Conservation (phyloP, 2,113 vertebrate species). For the Paraplagusia blochii region DNA sequence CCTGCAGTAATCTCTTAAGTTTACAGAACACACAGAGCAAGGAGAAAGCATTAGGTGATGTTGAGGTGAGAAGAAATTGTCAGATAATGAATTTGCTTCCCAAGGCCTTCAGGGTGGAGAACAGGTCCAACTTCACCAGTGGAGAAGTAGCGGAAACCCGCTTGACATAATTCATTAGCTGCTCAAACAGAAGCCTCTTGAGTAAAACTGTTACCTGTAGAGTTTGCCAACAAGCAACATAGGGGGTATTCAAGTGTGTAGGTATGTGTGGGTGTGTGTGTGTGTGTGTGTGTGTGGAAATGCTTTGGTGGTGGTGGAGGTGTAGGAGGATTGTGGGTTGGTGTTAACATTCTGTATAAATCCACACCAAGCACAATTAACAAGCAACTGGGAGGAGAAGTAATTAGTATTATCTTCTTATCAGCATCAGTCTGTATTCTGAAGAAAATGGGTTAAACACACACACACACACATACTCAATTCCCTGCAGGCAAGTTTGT, state of each 20-base stretch:
- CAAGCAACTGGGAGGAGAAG: slow-evolving; percentile 80
- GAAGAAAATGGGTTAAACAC: slow-evolving; percentile 65
- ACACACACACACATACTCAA: slow-evolving; percentile 57
- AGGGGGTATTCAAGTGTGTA: slow-evolving; percentile 33
- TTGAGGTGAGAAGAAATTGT: no score
- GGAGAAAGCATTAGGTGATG: no score
- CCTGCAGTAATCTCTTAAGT: no score
- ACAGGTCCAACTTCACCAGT: background rate
- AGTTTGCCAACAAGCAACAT: slow-evolving; percentile 65
- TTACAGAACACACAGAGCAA: no score
- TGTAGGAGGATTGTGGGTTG: background rate
- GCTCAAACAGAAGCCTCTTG: slow-evolving; percentile 59
- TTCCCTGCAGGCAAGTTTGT: slow-evolving; percentile 72
- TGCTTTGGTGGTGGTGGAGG: background rate
- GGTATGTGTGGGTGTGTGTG: slow-evolving; percentile 23
- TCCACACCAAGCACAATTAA: slow-evolving; percentile 77
- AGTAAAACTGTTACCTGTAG: slow-evolving; percentile 71
- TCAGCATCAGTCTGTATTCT: slow-evolving; percentile 64
- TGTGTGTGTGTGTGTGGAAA: slow-evolving; percentile 25
- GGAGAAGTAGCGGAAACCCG: slow-evolving; percentile 36
- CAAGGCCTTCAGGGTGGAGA: no score
- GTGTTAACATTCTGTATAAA: slow-evolving; percentile 69
- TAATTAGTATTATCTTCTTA: slow-evolving; percentile 83
- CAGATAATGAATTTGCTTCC: no score
- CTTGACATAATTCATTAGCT: slow-evolving; percentile 74